Evolutionary conservation across 2,888 invertebrate species (phyloP), one percentile per base, ranked within the genome.

Genomic region (Odontocolon sp.): DNA sequence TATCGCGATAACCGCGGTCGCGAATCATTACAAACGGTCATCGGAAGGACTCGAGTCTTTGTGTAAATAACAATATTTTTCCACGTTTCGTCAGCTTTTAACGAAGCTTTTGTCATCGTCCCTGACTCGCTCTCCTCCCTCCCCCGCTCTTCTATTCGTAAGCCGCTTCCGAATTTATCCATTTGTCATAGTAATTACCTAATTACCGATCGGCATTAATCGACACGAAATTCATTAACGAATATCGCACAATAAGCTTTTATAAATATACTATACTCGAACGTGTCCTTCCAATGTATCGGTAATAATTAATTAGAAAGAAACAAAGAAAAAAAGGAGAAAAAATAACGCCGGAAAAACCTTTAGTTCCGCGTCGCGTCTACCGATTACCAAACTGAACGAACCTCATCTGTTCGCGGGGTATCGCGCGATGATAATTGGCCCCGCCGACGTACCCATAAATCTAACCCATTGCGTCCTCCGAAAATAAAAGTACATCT

Each of bases 11-110:
- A 14, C n/a, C n/a, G n/a, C n/a, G n/a, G n/a, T n/a, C n/a, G n/a
- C n/a, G n/a, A n/a, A n/a, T n/a, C n/a, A n/a, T n/a, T n/a, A n/a
- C n/a, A n/a, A n/a, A n/a, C n/a, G n/a, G n/a, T 28, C 50, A 63
- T 63, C 54, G 36, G 9, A 33, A 59, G n/a, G 38, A 68, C 67
- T 68, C 67, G 68, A 38, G 64, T 63, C 56, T 77, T 75, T 72
- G 56, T 77, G 77, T 77, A 63, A 68, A 77, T 71, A 76, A 67
- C 50, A 63, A 63, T 77, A 72, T 77, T 70, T 75, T 75, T 69
- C 61, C 74, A 77, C 69, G 33, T 74, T 74, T 66, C 57, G 64
- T 67, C 59, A 64, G 63, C 59, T 72, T 63, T 14, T 45, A 72
- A 23, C 63, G 16, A 63, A 47, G 23, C 21, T 45, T 63, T 18